phyloP scores from a whole-genome alignment of 1,140 invertebrate species.

The Pseudomyrmex concolor region DNA sequence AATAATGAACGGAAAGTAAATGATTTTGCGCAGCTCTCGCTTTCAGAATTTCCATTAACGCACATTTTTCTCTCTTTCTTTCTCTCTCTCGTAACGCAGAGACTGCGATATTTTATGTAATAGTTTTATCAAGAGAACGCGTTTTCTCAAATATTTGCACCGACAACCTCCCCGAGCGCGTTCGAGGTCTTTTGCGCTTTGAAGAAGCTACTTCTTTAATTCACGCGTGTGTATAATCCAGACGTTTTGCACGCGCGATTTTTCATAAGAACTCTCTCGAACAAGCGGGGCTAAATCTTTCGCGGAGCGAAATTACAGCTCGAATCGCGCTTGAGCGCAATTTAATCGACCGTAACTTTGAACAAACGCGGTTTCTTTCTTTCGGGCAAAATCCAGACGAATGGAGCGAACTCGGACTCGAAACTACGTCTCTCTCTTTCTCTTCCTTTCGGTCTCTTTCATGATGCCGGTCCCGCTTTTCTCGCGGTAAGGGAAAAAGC shows the following conservation, averaged over 20 bases:
- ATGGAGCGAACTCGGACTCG: slow-evolving; percentile 33
- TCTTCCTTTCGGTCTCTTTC: neutral
- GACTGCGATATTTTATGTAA: too few species aligned
- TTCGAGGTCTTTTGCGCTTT: neutral
- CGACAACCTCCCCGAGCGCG: too few species aligned
- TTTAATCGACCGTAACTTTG: slow-evolving; percentile 43
- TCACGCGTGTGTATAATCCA: neutral
- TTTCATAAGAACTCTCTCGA: neutral
- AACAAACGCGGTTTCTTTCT: slow-evolving; percentile 22
- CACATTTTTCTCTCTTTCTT: too few species aligned
- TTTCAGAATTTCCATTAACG: neutral
- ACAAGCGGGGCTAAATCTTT: slow-evolving; percentile 15
- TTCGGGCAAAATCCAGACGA: slow-evolving; percentile 18
- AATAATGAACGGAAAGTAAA: neutral
- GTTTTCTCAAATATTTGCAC: neutral
- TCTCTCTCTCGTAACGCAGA: neutral
- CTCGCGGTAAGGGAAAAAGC: slow-evolving; percentile 3
- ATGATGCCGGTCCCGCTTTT: neutral
- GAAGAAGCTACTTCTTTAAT: neutral
- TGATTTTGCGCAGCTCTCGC: neutral
- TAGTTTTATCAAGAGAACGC: too few species aligned
- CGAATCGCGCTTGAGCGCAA: slow-evolving; percentile 27
- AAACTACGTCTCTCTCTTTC: slow-evolving; percentile 44
- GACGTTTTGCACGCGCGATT: slow-evolving; percentile 1
- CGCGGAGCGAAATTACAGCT: slow-evolving; percentile 19